These are phyloP conservation scores for Hystrix brachyura DNA, from an alignment of 2,113 vertebrate genomes.

Conservation along the genomic window DNA sequence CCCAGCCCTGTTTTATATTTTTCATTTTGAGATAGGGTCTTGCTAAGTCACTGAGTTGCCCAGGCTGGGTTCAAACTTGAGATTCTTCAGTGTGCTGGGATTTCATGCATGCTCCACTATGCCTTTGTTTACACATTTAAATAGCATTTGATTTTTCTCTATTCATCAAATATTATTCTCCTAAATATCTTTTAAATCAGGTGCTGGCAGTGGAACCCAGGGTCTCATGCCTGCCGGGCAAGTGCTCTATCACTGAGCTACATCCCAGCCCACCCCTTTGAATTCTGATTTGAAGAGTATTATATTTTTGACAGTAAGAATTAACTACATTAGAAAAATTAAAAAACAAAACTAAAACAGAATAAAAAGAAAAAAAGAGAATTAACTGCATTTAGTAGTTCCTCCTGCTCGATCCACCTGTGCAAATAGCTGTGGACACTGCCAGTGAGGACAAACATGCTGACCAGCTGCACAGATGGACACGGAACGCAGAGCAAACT, in stretches of 20 bases:
- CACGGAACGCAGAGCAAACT: neutral
- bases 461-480: neutral
- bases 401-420: neutral
- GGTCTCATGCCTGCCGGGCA: neutral
- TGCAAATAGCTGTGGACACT: neutral
- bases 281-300: constrained; percentile 23
- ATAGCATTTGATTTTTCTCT: neutral
- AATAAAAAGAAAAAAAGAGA: neutral
- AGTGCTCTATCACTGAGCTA: neutral
- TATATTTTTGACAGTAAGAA: constrained; percentile 26
- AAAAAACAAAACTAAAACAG: neutral
- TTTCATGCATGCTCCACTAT: neutral
- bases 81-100: neutral
- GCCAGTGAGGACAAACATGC: neutral
- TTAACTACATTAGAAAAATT: neutral
- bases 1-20: neutral
- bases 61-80: neutral
- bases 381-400: neutral
- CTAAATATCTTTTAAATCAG: neutral
- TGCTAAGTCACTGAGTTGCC: neutral
- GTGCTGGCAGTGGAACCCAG: neutral
- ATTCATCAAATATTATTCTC: neutral
- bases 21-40: neutral
- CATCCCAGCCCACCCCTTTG: neutral
- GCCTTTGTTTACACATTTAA: neutral